A percentile compares a stretch with the other conserved stretches of the same genome.
These are phyloP conservation scores for Diadophis punctatus DNA, from an alignment of 2,113 vertebrate genomes.

Conservation along the genomic window DNA sequence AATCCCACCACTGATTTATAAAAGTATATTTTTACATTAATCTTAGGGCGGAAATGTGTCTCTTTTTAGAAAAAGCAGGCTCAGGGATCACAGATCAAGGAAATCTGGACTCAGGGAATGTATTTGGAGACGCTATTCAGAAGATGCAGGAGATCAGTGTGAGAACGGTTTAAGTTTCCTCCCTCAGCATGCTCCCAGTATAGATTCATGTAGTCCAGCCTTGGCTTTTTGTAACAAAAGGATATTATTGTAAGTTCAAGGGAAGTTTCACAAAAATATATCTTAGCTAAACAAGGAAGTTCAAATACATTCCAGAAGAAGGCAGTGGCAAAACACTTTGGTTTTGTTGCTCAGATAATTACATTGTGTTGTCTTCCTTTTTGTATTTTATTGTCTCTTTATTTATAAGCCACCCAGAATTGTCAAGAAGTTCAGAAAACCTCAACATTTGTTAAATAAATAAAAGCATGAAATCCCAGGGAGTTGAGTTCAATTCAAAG, in stretches of 20 bases:
- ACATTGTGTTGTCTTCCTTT: background rate
- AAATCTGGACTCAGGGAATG: background rate
- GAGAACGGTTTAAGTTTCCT: background rate
- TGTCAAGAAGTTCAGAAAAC: background rate
- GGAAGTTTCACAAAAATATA: background rate
- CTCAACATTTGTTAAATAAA: background rate
- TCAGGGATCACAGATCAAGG: background rate
- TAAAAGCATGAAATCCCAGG: background rate
- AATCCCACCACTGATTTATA: no score
- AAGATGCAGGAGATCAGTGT: background rate
- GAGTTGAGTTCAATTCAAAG: background rate
- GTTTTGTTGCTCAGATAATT: background rate
- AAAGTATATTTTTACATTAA: background rate
- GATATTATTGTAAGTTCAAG: background rate
- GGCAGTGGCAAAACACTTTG: background rate
- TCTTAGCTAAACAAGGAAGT: background rate
- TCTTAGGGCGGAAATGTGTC: background rate
- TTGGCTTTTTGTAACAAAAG: background rate
- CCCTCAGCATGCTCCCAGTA: background rate
- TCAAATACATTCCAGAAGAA: background rate
- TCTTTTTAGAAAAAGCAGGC: background rate
- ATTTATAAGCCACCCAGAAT: background rate
- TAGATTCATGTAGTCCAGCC: background rate
- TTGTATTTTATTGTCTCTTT: background rate
- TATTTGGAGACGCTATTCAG: background rate